A percentile compares a stretch with the other conserved stretches of the same genome.
phyloP scores from a whole-genome alignment of 2,113 vertebrate genomes.

The Bostrychus sinensis region DNA sequence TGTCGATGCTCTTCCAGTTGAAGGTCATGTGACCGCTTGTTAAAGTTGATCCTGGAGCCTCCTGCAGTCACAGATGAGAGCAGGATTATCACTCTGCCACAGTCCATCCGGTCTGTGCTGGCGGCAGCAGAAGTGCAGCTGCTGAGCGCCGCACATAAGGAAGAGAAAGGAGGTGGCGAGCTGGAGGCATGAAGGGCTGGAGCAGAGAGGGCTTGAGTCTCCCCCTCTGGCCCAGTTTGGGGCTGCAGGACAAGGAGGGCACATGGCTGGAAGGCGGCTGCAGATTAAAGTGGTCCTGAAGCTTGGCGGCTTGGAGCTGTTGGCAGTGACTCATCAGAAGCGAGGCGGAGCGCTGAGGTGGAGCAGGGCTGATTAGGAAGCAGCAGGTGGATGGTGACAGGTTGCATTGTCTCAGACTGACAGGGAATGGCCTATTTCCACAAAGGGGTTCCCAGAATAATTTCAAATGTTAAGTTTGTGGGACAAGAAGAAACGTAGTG shows the following conservation, averaged over 20 bases:
- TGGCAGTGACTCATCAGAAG: neutral
- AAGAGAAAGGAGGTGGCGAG: neutral
- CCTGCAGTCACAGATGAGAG: constrained; percentile 12
- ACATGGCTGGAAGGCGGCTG: neutral
- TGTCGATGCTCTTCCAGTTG: neutral
- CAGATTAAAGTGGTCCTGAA: neutral
- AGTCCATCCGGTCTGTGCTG: constrained; percentile 30
- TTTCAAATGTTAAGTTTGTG: neutral
- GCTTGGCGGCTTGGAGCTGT: neutral
- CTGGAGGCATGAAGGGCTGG: neutral
- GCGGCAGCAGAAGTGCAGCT: constrained; percentile 24
- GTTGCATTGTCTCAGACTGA: constrained; percentile 9
- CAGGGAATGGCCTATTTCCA: constrained; percentile 8
- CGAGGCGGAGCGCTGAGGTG: neutral
- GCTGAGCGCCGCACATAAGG: neutral
- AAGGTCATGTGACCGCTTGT: constrained; percentile 1
- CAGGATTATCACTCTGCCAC: constrained; percentile 6
- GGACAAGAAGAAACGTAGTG: neutral
- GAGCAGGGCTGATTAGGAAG: constrained; percentile 3
- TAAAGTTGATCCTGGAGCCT: constrained; percentile 7
- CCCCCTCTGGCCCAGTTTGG: constrained; percentile 1
- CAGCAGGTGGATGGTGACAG: constrained; percentile 8
- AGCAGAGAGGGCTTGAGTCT: neutral
- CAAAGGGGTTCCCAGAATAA: constrained; percentile 4
- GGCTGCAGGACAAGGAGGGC: neutral